These are phyloP conservation scores for Bactericera cockerelli DNA, from an alignment of 1,140 invertebrate species.

Conservation along the genomic window DNA sequence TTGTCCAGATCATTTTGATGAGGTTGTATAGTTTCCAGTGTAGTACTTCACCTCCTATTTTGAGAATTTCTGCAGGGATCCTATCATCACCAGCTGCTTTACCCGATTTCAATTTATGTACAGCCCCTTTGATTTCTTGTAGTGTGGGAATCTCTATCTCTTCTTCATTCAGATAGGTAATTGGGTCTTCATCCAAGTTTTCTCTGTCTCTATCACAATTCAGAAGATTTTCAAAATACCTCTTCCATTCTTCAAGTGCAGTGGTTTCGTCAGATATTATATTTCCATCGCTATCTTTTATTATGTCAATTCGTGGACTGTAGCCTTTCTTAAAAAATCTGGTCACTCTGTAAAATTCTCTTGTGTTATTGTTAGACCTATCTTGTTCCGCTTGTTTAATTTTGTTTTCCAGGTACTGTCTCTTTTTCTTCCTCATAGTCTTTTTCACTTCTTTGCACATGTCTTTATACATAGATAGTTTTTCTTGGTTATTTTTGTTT, in stretches of 20 bases:
- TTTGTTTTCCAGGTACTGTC: conserved; percentile 11
- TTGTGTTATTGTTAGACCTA: conserved; percentile 2
- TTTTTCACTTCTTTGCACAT: conserved; percentile 11
- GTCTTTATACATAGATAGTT: conserved; percentile 10
- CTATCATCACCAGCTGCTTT: conserved; percentile 21
- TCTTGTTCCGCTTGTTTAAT: conserved; percentile 14
- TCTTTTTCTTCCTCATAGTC: conserved; percentile 17
- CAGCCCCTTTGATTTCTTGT: conserved; percentile 4
- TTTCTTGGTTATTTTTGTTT: conserved; percentile 7
- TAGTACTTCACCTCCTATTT: conserved; percentile 15
- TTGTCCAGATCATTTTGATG: not conserved
- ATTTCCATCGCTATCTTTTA: conserved; percentile 2
- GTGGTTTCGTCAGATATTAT: not conserved
- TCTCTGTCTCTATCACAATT: conserved; percentile 3
- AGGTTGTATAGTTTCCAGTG: conserved; percentile 16
- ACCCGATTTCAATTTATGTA: conserved; percentile 8
- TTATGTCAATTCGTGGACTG: not conserved
- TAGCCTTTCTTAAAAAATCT: conserved; percentile 16
- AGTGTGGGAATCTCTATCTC: conserved; percentile 12
- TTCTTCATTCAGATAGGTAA: not conserved
- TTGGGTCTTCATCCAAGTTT: not conserved
- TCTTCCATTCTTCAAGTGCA: conserved; percentile 9
- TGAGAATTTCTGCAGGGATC: conserved; percentile 21
- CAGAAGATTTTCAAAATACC: conserved; percentile 15
- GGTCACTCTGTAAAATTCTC: conserved; percentile 16